Base-by-base conservation (phyloP, 2,113 vertebrate genomes). In the Catharus bicknelli region DNA sequence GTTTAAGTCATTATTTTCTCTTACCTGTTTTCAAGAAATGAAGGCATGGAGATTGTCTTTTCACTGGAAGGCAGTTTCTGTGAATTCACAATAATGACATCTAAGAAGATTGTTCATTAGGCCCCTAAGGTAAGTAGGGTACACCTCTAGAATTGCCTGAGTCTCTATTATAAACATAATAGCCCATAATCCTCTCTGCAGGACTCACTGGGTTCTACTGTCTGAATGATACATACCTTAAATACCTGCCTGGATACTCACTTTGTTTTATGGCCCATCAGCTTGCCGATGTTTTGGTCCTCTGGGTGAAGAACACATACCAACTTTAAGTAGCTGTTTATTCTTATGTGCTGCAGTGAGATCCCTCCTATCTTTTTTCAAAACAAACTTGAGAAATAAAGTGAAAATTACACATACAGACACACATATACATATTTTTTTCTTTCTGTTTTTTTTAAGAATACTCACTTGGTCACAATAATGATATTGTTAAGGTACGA, bases 71-170 rank as follows among this genome's bases (percentile, higher is more conserved):
- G 43, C 45, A 86, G 21, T 45, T 75, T 95, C 87, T 89, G 29
- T 93, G 86, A 94, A 68, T 51, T 83, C 43, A 45, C 55, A 92
- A 62, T 93, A 90, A 72, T 26, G 16, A 38, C 6, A 18, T 91
- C 68, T 64, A 45, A 21, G 34, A 48, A 85, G 38, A 48, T 40
- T 78, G 57, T 93, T 96, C 66, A 25, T 93, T 90, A n/a, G 57
- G 66, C 43, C 64, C 66, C 84, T 92, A 51, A 80, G 26, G 54
- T 92, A 96, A 92, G 87, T 77, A 77, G 34, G 38, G 30, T 58
- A 58, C 50, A 75, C 86, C 81, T 96, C 90, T 96, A 88, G 14
- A 96, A 90, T 83, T 96, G 75, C 70, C 58, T 47, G 62, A 79
- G 79, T 69, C 43, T 88, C 74, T 88, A 7, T 94, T 91, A 59